phyloP scores from a whole-genome alignment of 2,888 invertebrate species.

The Cerastis rubricosa region DNA sequence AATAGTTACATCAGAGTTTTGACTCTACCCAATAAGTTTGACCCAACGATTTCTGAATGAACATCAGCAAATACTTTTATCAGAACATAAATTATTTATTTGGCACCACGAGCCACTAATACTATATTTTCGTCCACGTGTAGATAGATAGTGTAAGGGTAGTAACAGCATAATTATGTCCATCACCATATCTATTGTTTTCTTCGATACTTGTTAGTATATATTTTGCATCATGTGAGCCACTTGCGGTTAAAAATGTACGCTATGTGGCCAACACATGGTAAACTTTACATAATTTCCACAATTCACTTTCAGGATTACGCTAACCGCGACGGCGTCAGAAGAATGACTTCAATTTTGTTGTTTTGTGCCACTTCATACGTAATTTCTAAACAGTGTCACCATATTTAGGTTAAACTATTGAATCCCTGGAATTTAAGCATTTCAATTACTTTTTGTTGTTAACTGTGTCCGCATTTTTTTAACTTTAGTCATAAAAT shows the following conservation, averaged over 20 bases:
- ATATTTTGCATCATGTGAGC: not conserved
- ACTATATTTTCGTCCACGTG: not conserved
- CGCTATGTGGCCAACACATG: too few relatives aligned
- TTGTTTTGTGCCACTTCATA: not conserved
- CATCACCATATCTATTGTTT: not conserved
- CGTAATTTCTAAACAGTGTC: not conserved
- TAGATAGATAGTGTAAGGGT: not conserved
- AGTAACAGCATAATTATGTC: not conserved
- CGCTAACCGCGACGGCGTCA: not conserved
- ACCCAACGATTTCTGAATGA: not conserved
- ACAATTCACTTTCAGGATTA: conserved; percentile 16
- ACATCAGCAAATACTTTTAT: not conserved
- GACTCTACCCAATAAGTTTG: not conserved
- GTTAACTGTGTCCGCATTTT: not conserved
- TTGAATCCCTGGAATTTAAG: not conserved
- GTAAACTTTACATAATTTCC: not conserved
- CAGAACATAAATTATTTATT: not conserved
- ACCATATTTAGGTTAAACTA: not conserved
- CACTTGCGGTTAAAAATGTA: conserved; percentile 9
- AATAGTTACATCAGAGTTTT: not conserved
- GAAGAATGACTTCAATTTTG: not conserved
- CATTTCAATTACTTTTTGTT: not conserved
- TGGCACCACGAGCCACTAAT: not conserved
- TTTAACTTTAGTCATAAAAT: not conserved
- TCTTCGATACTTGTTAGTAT: not conserved